phyloP scores from a whole-genome alignment of 2,888 invertebrate species.

The Apomyelois bistriatella region DNA sequence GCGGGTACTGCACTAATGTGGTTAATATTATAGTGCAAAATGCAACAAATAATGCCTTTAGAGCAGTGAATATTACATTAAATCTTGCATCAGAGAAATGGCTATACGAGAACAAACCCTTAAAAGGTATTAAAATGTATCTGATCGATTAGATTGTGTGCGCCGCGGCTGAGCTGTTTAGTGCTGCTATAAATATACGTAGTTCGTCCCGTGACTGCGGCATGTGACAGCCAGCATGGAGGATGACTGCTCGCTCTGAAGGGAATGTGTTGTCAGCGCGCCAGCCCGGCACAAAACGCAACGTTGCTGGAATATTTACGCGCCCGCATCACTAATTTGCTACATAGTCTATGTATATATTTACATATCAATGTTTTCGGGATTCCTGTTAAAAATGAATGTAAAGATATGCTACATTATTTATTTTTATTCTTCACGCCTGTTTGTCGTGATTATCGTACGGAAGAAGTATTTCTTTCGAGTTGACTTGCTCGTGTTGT shows the following conservation, averaged over 20 bases:
- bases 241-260: not conserved
- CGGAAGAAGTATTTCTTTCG: no score
- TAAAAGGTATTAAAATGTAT: conserved; percentile 1
- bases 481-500: no score
- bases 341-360: not conserved
- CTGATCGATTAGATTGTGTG: not conserved
- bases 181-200: not conserved
- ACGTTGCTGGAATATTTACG: not conserved
- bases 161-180: not conserved
- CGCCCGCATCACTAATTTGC: not conserved
- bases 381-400: not conserved
- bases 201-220: not conserved
- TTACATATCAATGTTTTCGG: not conserved
- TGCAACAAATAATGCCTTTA: no score
- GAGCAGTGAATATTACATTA: no score
- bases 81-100: no score
- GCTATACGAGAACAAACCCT: not conserved
- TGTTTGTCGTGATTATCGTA: not conserved
- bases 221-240: not conserved
- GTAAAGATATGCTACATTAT: not conserved
- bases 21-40: no score
- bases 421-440: not conserved
- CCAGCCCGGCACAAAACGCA: not conserved
- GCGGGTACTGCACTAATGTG: no score
- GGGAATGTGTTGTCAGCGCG: not conserved